These are phyloP conservation scores for Spatulosminthurus flaviceps DNA, from an alignment of 2,888 invertebrate species.

Conservation along the genomic window DNA sequence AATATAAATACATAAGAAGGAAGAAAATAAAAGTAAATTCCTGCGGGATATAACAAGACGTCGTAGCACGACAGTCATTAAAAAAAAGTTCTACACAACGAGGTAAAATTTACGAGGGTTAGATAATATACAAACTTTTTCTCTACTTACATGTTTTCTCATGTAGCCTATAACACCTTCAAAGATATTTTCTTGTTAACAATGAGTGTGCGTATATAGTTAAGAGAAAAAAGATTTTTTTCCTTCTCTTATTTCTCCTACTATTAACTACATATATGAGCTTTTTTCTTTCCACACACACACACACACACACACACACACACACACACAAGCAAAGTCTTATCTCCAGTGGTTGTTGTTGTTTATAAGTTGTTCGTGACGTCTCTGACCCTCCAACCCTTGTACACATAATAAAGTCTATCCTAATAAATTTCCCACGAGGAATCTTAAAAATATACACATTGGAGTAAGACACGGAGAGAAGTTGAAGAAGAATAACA, in stretches of 20 bases:
- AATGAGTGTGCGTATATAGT: too few species aligned
- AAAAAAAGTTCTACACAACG: background rate
- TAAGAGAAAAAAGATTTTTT: too few species aligned
- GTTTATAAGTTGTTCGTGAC: conserved; percentile 14
- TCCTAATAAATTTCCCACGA: conserved; percentile 8
- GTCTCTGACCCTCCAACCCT: conserved; percentile 16
- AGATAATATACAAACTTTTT: background rate
- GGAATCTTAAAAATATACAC: background rate
- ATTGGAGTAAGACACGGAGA: background rate
- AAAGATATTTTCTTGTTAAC: too few species aligned
- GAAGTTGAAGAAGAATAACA: too few species aligned
- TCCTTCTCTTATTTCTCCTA: too few species aligned
- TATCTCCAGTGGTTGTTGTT: background rate
- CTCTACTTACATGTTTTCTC: background rate
- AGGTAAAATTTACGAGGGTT: background rate
- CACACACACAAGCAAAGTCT: too few species aligned
- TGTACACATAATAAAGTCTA: background rate
- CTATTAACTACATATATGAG: too few species aligned
- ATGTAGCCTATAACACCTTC: background rate
- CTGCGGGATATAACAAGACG: conserved; percentile 1
- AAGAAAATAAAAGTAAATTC: conserved; percentile 13
- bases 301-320: too few species aligned
- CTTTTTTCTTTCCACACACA: too few species aligned
- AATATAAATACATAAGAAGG: too few species aligned
- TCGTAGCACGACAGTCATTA: background rate